These are phyloP conservation scores for Kryptolebias ocellatus DNA, from an alignment of 2,797 vertebrate species.

Conservation along the genomic window DNA sequence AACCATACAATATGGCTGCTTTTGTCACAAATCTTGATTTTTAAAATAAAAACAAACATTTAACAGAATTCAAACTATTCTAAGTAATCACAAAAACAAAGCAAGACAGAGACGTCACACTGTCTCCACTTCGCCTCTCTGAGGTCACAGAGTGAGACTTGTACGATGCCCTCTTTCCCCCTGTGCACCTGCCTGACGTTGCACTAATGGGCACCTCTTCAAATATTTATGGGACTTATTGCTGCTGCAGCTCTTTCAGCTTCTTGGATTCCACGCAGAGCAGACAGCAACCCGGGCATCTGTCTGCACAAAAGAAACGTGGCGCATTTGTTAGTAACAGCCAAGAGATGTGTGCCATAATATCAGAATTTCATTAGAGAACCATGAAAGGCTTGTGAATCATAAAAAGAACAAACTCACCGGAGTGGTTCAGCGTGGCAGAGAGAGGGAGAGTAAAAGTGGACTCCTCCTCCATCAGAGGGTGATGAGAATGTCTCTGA, in stretches of 20 bases:
- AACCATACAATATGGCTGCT: no score
- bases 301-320: constrained; percentile 25
- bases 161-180: constrained; percentile 14
- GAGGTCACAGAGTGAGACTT: constrained; percentile 35
- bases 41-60: no score
- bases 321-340: constrained; percentile 34
- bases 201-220: constrained; percentile 54
- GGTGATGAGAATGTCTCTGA: neutral
- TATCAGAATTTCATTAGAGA: constrained; percentile 22
- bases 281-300: constrained; percentile 11
- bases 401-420: constrained; percentile 7
- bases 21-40: no score
- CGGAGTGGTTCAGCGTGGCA: neutral
- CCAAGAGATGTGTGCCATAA: neutral
- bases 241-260: constrained; percentile 35
- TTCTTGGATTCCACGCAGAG: constrained; percentile 46
- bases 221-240: constrained; percentile 72
- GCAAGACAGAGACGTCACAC: neutral
- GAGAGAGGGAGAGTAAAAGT: constrained; percentile 12
- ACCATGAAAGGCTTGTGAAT: constrained; percentile 1
- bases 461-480: neutral
- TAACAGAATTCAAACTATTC: neutral
- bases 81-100: neutral
- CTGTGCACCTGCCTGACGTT: constrained; percentile 18
- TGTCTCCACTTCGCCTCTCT: constrained; percentile 6